Conservation (phyloP, 2,797 vertebrate genomes). For the Phalanger gymnotis region DNA sequence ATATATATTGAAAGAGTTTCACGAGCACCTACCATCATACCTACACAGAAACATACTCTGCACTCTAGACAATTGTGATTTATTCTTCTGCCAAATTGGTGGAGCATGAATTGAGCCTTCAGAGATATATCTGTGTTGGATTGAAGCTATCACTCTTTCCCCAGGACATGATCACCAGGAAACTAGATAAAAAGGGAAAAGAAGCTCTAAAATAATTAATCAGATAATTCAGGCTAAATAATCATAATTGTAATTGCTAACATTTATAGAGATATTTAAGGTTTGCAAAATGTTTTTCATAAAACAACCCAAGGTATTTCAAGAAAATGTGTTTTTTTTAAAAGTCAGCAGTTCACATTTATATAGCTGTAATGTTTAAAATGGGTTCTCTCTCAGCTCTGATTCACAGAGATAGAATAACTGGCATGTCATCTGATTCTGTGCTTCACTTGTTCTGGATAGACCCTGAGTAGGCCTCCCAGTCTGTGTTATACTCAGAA, state of each 20-base stretch:
- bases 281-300: not conserved
- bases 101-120: not conserved
- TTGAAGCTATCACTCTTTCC: not conserved
- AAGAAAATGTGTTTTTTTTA: not conserved
- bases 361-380: not conserved
- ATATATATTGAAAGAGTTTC: not conserved
- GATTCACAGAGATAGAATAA: not conserved
- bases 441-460: too few relatives aligned
- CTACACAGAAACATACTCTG: accelerated
- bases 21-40: not conserved
- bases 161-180: not conserved
- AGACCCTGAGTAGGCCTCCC: not conserved
- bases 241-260: not conserved
- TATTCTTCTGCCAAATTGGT: not conserved
- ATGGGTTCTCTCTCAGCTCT: not conserved
- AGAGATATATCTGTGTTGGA: not conserved
- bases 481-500: not conserved
- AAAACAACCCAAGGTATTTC: not conserved
- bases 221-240: not conserved
- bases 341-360: not conserved
- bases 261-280: not conserved
- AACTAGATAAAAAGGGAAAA: not conserved
- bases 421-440: not conserved
- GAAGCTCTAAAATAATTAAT: not conserved
- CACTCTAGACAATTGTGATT: not conserved